Conservation (phyloP, 2,113 vertebrate species). For the Epinephelus lanceolatus region DNA sequence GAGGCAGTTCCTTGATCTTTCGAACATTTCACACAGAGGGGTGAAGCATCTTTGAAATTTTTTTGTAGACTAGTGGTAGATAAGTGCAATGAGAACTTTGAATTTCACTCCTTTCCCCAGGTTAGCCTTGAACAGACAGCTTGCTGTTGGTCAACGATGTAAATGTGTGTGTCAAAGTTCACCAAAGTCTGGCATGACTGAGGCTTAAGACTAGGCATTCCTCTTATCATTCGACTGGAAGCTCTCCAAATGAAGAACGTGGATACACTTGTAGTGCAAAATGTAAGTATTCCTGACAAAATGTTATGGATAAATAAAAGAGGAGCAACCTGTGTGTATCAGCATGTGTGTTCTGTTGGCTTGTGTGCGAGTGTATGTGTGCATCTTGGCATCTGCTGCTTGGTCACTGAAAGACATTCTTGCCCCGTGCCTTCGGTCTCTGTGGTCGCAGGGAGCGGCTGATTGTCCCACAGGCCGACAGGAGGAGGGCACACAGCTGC, state of each 20-base stretch:
- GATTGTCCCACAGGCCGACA: constrained; percentile 69
- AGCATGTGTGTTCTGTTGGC: constrained; percentile 19
- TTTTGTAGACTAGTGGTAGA: no score
- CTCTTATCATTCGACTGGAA: background rate
- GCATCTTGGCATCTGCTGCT: constrained; percentile 62
- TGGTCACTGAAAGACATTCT: constrained; percentile 79
- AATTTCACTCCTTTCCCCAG: background rate
- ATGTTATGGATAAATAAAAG: constrained; percentile 4
- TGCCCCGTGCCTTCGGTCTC: constrained; percentile 76
- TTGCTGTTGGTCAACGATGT: background rate
- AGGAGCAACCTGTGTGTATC: constrained; percentile 22
- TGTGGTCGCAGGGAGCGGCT: constrained; percentile 76
- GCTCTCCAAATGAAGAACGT: background rate
- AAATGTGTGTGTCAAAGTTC: background rate
- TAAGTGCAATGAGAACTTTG: no score
- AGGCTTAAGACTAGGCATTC: background rate
- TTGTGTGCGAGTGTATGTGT: constrained; percentile 41
- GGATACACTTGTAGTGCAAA: background rate
- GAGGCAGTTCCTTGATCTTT: no score
- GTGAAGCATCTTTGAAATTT: no score
- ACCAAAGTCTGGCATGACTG: background rate
- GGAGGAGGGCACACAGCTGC: constrained; percentile 76
- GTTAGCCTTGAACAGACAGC: background rate
- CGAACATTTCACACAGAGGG: no score
- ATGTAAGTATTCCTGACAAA: background rate